Evolutionary conservation across 2,888 invertebrate genomes (phyloP), one percentile per base, ranked within the genome.

Genomic region (Synanthedon andrenaeformis): DNA sequence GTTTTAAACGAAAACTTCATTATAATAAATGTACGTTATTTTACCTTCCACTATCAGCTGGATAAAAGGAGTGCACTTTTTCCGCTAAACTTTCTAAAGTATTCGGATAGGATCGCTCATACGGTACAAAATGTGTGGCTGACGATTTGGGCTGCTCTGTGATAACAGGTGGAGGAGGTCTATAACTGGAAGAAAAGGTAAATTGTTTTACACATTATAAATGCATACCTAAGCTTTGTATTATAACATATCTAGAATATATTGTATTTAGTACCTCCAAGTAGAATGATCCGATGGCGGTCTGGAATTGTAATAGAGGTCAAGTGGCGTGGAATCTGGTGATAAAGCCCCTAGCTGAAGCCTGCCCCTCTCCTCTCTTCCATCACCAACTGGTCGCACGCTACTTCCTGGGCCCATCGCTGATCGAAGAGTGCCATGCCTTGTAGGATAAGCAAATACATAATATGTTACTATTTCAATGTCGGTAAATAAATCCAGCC

Each of bases 11-110:
- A 35, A 35, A 35, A 2, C 3, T 35, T 35, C 35, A 10, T 35
- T 35, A 35, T 35, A 8, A 35, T 35, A 10, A 35, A 2, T 35
- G 35, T 35, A 10, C n/a, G 51, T n/a, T 42, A 51, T 42, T 54
- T 23, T 19, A 86, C 77, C 85, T 79, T 63, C 77, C 76, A 66
- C 71, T 80, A 17, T 86, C 87, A 45, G 77, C 69, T 14, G 85
- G 86, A 71, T 95, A 94, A 79, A 95, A 96, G 53, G 96, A 93
- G 77, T 96, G 96, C 54, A 96, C 96, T 83, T 96, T 96, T 77
- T 97, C 96, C 4, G 96, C 96, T 54, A 97, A 89, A 68, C 96
- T 96, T 75, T 96, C 96, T 62, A 96, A 80, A 1, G 96, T 96
- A 52, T 96, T 96, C 2, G 95, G 94, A 73, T 94, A 94, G 3